Evolutionary conservation across 1,140 invertebrate species (phyloP), one percentile per base, ranked within the genome.

Genomic region (Drosophila nannoptera): DNA sequence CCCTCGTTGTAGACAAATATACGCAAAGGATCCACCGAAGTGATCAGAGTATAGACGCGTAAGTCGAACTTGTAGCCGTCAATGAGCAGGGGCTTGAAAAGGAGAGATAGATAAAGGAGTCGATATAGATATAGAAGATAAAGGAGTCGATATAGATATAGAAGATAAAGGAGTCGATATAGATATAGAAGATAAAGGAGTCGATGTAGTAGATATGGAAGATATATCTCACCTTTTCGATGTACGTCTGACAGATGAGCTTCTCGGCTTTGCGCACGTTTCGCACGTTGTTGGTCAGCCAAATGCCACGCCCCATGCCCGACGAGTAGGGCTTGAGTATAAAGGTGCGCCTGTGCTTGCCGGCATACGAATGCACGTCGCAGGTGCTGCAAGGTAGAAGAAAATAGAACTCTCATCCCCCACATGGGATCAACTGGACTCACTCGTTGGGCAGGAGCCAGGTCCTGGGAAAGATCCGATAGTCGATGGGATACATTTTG

Each of bases 21-120:
- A 56, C 97, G 92, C 7, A 97, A 91, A 6, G 98, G 98, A 91
- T 99, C 96, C 86, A 97, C 96, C 0, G 96, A 98, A 0, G 98
- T 98, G 53, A 99, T 94, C 6, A 98, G 92, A 0, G 96, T 95
- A 89, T 99, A 99, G n/a, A 99, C 92, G 54, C 98, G 92, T 31
- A 99, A 92, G 90, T 99, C 98, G 91, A 99, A 99, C 91, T 99
- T 99, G 86, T 95, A 98, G 14, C 96, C 97, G 90, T 99, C 97
- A 38, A 99, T 96, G 0, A 98, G 91, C 82, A 96, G 97, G 0
- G 95, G 95, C 90, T 94, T 8, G 12, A 9, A 5, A 31, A 9
- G 6, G 12, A 29, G 33, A 12, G 9, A 40, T 4, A 40, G 38
- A 40, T 12, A 40, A 11, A n/a, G 11, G 11, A 40, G n/a, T n/a